Base-by-base conservation (phyloP, 2,888 invertebrate genomes). In the Nesidiocoris tenuis region DNA sequence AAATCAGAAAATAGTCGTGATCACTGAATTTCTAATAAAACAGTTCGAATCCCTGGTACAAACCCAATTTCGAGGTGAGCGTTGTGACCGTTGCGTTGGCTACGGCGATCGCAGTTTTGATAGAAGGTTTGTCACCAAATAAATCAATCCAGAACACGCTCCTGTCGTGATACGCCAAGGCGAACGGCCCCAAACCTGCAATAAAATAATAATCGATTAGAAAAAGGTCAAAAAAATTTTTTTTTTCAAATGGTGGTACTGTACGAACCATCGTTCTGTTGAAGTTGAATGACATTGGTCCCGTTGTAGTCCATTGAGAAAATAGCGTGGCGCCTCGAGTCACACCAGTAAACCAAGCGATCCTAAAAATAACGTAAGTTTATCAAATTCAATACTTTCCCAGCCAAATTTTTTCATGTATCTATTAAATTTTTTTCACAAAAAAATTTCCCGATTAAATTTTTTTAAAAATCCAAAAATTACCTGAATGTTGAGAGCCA, bases 221-320 rank as follows among this genome's bases (percentile, higher is more conserved):
- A n/a, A n/a, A n/a, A n/a, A n/a, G n/a, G n/a, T n/a, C n/a, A n/a
- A n/a, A n/a, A n/a, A n/a, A n/a, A n/a, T n/a, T n/a, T n/a, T n/a
- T n/a, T n/a, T n/a, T n/a, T n/a, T n/a, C n/a, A n/a, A n/a, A n/a
- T n/a, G n/a, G n/a, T n/a, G n/a, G n/a, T n/a, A n/a, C n/a, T n/a
- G n/a, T n/a, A 59, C 59, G 3, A 3, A 59, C 70, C 63, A 19
- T 61, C 72, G 5, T 23, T n/a, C n/a, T 54, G 63, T 39, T 72
- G 72, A 9, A 72, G 63, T 12, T 25, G 39, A 0, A 21, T 21
- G 2, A 72, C 17, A 39, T 72, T 72, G 39, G 61, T 21, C 1
- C 72, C 72, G 21, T 63, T 55, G 63, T 72, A 72, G 22, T 72
- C 61, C 72, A 72, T 72, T n/a, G 72, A 72, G 18, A 61, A 72